Percentiles rank a stretch among this genome's conserved stretches.
Conservation (phyloP, 2,113 vertebrate genomes). For the Scalopus aquaticus region DNA sequence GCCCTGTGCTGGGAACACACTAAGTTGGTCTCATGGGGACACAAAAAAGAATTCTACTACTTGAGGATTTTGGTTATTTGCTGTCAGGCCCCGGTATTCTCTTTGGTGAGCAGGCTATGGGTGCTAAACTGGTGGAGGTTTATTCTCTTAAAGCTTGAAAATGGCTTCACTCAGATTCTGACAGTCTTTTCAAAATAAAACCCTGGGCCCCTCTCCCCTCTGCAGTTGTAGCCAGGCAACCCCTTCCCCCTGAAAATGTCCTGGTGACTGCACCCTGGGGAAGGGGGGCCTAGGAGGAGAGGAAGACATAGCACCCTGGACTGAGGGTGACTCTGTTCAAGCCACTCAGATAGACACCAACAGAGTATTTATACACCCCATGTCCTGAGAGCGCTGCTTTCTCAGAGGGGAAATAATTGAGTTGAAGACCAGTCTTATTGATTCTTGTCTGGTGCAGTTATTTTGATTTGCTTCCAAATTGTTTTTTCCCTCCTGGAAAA, state of each 20-base stretch:
- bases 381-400: neutral
- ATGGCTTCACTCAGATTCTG: neutral
- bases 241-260: neutral
- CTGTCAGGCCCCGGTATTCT: neutral
- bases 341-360: neutral
- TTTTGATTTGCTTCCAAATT: slow-evolving; percentile 44
- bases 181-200: neutral
- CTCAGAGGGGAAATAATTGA: slow-evolving; percentile 41
- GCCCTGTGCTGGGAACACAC: neutral
- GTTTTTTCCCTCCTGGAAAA: neutral
- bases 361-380: neutral
- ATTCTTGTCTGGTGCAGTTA: slow-evolving; percentile 48
- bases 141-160: neutral
- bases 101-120: neutral
- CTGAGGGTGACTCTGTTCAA: neutral
- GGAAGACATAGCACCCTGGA: neutral
- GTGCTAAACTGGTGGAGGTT: neutral
- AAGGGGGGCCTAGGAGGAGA: neutral
- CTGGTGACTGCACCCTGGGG: neutral
- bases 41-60: neutral
- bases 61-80: neutral
- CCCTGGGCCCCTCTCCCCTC: neutral
- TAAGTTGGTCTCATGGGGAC: neutral
- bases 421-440: slow-evolving; percentile 45
- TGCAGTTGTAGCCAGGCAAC: neutral